Base-by-base conservation (phyloP, 1,140 invertebrate species). In the Tribolium madens region DNA sequence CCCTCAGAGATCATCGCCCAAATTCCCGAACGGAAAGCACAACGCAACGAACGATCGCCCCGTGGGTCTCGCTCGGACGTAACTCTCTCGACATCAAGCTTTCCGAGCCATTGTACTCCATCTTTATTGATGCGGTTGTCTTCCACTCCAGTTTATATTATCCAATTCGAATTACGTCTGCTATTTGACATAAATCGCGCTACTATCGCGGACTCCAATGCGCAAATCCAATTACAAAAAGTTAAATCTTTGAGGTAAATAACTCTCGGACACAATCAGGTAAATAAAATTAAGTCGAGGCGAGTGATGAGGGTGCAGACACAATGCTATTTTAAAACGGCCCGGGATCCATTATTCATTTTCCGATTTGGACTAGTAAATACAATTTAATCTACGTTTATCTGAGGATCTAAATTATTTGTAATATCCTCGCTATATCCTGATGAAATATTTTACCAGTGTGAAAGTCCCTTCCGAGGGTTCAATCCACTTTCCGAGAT, bases 141-240 rank as follows among this genome's bases (percentile, higher is more conserved):
- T 77, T 77, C 76, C 76, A 77, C 76, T 77, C 76, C 48, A 77
- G 70, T 77, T 73, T 77, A 77, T 77, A 77, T 77, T 42, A 69
- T 77, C 68, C 70, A 48, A 77, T 77, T 77, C 70, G 76, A 77
- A 74, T 77, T 77, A 77, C 73, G 60, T 50, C 76, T 50, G 57
- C 50, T 57, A 73, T 77, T 77, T 71, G 57, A 14, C 57, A 69
- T 77, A 74, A 73, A 73, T 70, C 46, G 60, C 46, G 52, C 42
- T 12, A 52, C 13, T 18, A 26, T 9, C 15, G 17, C 21, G 3
- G 57, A 64, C 53, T 60, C 21, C 21, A 26, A 5, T 26, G 21
- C 21, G 21, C 36, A 42, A 42, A 42, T 42, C 36, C 2, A 42
- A 42, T 42, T 42, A 42, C 21, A 26, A 42, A 42, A 42, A 42